phyloP scores from a whole-genome alignment of 2,113 vertebrate genomes.

The Lepus europaeus region DNA sequence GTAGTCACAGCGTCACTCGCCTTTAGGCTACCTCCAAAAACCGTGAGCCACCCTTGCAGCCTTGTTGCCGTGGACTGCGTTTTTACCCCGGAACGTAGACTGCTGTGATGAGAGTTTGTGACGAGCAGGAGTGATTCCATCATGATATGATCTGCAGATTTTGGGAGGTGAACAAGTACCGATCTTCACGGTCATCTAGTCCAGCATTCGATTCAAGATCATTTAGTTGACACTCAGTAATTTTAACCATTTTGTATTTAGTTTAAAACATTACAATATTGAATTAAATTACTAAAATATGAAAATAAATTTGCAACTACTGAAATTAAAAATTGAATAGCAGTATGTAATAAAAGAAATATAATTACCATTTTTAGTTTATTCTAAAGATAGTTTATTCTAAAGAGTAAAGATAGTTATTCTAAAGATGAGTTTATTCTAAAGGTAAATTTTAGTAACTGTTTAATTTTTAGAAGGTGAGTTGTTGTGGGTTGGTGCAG shows the following conservation, averaged over 20 bases:
- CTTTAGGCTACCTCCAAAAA: background rate
- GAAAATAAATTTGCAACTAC: background rate
- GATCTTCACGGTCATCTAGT: background rate
- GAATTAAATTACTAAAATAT: background rate
- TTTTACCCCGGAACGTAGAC: background rate
- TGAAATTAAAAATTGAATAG: background rate
- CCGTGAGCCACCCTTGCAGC: background rate
- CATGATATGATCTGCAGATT: background rate
- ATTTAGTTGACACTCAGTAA: background rate
- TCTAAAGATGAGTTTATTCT: background rate
- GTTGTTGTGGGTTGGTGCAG: background rate
- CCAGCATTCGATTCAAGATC: background rate
- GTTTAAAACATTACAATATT: background rate
- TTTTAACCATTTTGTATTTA: background rate
- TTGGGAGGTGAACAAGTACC: background rate
- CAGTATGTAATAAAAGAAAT: background rate
- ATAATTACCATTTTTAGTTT: background rate
- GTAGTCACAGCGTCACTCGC: background rate
- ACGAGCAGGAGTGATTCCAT: background rate
- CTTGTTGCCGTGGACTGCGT: background rate
- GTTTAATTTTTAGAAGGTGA: slow-evolving; percentile 6
- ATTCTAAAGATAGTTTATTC: background rate
- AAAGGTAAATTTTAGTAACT: slow-evolving; percentile 32
- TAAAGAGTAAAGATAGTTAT: background rate
- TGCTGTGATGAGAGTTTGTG: background rate